Percentiles rank a stretch among this genome's conserved stretches.
These are phyloP conservation scores for Paradisaea rubra DNA, from an alignment of 2,113 vertebrate genomes.

Conservation along the genomic window DNA sequence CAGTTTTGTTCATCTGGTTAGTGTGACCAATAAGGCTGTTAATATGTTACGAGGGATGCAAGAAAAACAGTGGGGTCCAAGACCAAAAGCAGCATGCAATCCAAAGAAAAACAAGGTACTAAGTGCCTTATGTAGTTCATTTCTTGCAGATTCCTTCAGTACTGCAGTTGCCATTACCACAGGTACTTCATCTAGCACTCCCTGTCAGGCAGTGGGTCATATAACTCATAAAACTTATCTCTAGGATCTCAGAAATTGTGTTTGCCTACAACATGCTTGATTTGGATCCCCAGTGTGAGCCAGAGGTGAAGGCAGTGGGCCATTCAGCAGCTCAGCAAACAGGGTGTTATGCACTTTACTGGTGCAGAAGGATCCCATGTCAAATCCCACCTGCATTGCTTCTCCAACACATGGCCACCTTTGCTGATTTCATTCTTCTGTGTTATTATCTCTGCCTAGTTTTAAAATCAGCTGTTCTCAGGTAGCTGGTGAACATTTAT, in stretches of 20 bases:
- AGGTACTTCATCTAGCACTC: not conserved
- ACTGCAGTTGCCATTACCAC: not conserved
- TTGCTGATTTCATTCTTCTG: not conserved
- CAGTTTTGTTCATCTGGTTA: not conserved
- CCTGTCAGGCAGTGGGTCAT: not conserved
- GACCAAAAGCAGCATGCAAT: not conserved
- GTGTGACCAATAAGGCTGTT: not conserved
- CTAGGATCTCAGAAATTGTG: not conserved
- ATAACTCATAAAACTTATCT: not conserved
- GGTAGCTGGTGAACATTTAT: not conserved
- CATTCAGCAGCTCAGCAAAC: not conserved
- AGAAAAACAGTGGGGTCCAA: not conserved
- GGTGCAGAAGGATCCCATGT: not conserved
- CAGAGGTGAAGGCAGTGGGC: not conserved
- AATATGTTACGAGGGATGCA: not conserved
- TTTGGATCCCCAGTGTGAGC: not conserved
- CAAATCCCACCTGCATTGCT: not conserved
- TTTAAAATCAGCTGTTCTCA: not conserved
- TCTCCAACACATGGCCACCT: fast-evolving
- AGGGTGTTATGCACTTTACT: not conserved
- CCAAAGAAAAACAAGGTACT: not conserved
- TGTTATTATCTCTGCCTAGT: not conserved
- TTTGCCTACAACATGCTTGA: not conserved
- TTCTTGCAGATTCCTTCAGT: not conserved
- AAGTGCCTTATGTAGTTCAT: not conserved